Conservation (phyloP, 1,140 invertebrate species). For the Chelonus insularis region DNA sequence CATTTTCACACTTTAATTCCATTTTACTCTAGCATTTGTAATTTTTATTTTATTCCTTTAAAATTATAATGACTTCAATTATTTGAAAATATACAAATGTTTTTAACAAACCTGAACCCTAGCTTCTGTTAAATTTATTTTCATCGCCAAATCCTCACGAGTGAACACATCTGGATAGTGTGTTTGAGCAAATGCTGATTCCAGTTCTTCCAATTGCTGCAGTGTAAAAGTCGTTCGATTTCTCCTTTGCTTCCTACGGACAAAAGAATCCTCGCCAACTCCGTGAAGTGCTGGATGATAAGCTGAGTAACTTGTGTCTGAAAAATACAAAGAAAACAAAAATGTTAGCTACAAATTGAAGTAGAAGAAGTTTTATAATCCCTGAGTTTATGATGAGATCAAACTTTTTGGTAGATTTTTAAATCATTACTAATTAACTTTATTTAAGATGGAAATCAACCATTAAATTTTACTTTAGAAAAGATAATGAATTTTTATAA, state of each 20-base stretch:
- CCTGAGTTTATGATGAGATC: no score
- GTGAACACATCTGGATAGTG: conserved; percentile 99
- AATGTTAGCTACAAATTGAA: background rate
- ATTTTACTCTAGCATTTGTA: no score
- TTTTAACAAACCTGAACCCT: conserved; percentile 78
- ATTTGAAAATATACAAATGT: no score
- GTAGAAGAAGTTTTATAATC: background rate
- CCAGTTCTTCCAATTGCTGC: conserved; percentile 93
- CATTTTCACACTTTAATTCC: conserved; percentile 4
- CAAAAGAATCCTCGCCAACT: conserved; percentile 87
- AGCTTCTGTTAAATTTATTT: conserved; percentile 96
- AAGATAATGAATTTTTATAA: no score
- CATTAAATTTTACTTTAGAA: no score
- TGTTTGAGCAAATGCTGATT: conserved; percentile 95
- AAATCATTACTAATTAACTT: no score
- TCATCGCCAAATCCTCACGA: conserved; percentile 95
- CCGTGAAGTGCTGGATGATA: conserved; percentile 89
- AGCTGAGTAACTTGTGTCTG: conserved; percentile 83
- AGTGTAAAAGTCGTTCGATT: conserved; percentile 97
- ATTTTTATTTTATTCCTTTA: background rate
- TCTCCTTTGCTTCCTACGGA: conserved; percentile 89
- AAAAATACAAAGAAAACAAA: conserved; percentile 48
- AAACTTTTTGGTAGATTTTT: no score
- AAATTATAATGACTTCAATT: background rate
- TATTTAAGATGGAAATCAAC: no score